These are phyloP conservation scores for Euwallacea similis DNA, from an alignment of 1,140 invertebrate genomes.

Conservation along the genomic window DNA sequence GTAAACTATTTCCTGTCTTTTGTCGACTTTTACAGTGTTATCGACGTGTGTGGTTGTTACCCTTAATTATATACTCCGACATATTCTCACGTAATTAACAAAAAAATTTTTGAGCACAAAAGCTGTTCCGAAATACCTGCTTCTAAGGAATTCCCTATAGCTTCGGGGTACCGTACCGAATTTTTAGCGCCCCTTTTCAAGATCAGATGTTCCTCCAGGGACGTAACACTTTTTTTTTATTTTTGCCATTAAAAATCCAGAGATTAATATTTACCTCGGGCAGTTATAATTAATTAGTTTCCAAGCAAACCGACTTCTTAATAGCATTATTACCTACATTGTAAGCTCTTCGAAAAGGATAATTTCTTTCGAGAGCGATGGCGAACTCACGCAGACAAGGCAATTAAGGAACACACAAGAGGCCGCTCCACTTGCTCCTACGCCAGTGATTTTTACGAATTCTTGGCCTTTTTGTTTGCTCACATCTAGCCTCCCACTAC, in stretches of 20 bases:
- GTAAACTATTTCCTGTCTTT: not conserved
- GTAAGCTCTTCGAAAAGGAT: no score
- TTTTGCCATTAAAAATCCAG: not conserved
- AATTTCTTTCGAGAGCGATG: no score
- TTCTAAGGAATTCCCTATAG: slow-evolving; percentile 22
- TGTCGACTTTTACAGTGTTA: not conserved
- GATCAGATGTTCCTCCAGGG: slow-evolving; percentile 12
- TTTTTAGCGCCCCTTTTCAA: slow-evolving; percentile 26
- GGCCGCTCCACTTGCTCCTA: not conserved
- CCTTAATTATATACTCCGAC: slow-evolving; percentile 2
- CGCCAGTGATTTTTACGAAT: slow-evolving; percentile 32
- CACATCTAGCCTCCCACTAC: slow-evolving; percentile 23
- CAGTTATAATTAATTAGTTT: not conserved
- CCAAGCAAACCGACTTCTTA: no score
- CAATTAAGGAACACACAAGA: no score
- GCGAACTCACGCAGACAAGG: no score
- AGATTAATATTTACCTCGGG: not conserved
- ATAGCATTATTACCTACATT: no score
- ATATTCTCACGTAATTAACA: slow-evolving; percentile 28
- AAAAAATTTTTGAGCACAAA: slow-evolving; percentile 7
- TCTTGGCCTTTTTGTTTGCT: slow-evolving; percentile 24
- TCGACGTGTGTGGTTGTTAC: slow-evolving; percentile 13
- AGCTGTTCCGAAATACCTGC: slow-evolving; percentile 21
- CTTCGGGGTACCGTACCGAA: slow-evolving; percentile 12
- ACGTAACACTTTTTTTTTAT: slow-evolving; percentile 16